phyloP scores from a whole-genome alignment of 2,888 invertebrate species.

The Beris chalybata region DNA sequence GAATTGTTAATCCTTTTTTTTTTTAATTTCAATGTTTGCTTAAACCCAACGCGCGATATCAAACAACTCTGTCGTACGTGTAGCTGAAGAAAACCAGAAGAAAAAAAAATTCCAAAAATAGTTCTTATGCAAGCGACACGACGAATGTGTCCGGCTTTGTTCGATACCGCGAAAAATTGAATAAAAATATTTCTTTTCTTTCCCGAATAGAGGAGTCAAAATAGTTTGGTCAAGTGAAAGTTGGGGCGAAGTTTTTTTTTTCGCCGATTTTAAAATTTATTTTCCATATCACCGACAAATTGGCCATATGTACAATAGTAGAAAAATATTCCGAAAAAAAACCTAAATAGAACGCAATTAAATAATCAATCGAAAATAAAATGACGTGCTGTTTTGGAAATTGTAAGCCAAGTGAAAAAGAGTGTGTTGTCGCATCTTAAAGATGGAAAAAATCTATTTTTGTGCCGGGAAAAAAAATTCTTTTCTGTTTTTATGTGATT shows the following conservation, averaged over 20 bases:
- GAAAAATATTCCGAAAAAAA: too few relatives aligned
- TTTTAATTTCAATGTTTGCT: too few relatives aligned
- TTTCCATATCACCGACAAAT: too few relatives aligned
- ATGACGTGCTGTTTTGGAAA: slow-evolving; percentile 19
- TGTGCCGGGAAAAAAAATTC: not conserved
- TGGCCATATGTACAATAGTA: too few relatives aligned
- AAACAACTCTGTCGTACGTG: too few relatives aligned
- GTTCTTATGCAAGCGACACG: slow-evolving; percentile 31
- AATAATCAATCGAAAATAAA: slow-evolving; percentile 1
- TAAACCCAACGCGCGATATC: too few relatives aligned
- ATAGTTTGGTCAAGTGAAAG: too few relatives aligned
- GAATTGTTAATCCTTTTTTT: too few relatives aligned
- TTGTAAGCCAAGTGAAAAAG: slow-evolving; percentile 13
- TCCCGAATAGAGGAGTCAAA: not conserved
- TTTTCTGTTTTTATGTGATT: not conserved
- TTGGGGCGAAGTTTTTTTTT: too few relatives aligned
- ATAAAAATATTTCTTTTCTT: slow-evolving; percentile 20
- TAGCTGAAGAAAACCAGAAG: not conserved
- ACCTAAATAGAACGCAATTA: too few relatives aligned
- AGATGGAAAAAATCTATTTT: slow-evolving; percentile 25
- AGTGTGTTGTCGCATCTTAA: not conserved
- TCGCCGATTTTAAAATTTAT: too few relatives aligned
- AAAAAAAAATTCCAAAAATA: slow-evolving; percentile 31
- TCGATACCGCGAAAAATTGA: slow-evolving; percentile 18
- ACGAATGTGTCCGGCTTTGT: slow-evolving; percentile 25